Base-by-base conservation (phyloP, 2,888 invertebrate genomes). In the Auanema freiburgensis region DNA sequence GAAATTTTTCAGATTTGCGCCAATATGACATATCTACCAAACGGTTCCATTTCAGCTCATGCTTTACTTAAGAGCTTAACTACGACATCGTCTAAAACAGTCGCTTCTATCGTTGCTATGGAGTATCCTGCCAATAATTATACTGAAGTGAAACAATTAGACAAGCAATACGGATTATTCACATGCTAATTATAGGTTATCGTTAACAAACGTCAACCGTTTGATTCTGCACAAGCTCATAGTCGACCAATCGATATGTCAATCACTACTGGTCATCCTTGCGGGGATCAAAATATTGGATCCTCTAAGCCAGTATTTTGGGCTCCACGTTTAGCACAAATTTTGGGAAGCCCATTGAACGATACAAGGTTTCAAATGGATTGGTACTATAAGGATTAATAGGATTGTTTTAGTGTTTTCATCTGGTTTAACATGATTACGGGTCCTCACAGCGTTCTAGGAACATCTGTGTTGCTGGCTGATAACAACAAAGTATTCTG, bases 121-220 rank as follows among this genome's bases (percentile, higher is more conserved):
- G 76, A 76, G 57, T 76, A 76, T 52, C 76, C 76, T 3, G 76
- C 74, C 16, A 74, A 76, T 55, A 71, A 71, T 57, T 74, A 76
- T 53, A 74, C 72, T 5, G 76, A 76, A 67, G 76, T 74, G 49
- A 42, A 33, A 25, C n/a, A 11, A 56, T 53, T 21, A 33, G 10
- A 21, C 3, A 18, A n/a, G 5, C 8, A 33, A 23, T 24, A 3
- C 8, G 18, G 18, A 55, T 23, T 5, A 14, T 18, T 55, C 23
- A 55, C 16, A 1, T 5, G n/a, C 5, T n/a, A 53, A 8, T 62
- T 66, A 21, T 55, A 76, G 76, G 70, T 74, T 12, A 46, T 76
- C 24, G 66, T 76, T 16, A 74, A 74, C 59, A 76, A 74, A 55
- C 65, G 67, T 14, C 69, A 65, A 12, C 54, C 53, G 25, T 69